A percentile compares a stretch with the other conserved stretches of the same genome.
These are phyloP conservation scores for Loris lydekkerianus DNA, from an alignment of 2,797 vertebrate species.

Conservation along the genomic window DNA sequence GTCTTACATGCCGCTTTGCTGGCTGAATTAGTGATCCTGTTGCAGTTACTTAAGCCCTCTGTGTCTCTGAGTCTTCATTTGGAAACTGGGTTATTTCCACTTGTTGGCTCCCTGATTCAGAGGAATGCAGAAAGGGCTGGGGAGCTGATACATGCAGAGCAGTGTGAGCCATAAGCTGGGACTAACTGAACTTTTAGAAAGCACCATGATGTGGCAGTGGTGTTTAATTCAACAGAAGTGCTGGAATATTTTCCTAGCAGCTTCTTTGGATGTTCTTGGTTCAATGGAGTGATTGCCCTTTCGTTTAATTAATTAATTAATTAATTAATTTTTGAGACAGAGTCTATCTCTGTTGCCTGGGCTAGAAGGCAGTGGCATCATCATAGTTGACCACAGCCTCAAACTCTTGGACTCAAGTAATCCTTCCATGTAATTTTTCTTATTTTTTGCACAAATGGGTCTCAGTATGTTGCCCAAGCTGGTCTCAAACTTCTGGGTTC, in stretches of 20 bases:
- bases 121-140: slow-evolving; percentile 55
- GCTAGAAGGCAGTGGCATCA: neutral
- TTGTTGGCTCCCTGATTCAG: slow-evolving; percentile 30
- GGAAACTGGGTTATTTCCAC: slow-evolving; percentile 62
- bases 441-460: neutral
- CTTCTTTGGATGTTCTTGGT: slow-evolving; percentile 20
- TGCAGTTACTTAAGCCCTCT: slow-evolving; percentile 10
- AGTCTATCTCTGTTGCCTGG: neutral
- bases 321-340: neutral
- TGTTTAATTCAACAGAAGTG: slow-evolving; percentile 1
- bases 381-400: neutral
- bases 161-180: slow-evolving; percentile 15
- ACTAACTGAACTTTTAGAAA: slow-evolving; percentile 52
- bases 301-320: too few relatives aligned
- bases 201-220: neutral
- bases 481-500: neutral
- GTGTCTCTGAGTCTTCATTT: slow-evolving; percentile 27
- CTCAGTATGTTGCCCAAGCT: neutral
- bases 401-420: neutral
- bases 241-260: neutral
- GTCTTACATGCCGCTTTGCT: neutral
- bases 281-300: neutral
- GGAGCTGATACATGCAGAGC: neutral
- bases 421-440: neutral
- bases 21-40: slow-evolving; percentile 35